Conservation (phyloP, 2,888 invertebrate species). For the Phasia obesa region DNA sequence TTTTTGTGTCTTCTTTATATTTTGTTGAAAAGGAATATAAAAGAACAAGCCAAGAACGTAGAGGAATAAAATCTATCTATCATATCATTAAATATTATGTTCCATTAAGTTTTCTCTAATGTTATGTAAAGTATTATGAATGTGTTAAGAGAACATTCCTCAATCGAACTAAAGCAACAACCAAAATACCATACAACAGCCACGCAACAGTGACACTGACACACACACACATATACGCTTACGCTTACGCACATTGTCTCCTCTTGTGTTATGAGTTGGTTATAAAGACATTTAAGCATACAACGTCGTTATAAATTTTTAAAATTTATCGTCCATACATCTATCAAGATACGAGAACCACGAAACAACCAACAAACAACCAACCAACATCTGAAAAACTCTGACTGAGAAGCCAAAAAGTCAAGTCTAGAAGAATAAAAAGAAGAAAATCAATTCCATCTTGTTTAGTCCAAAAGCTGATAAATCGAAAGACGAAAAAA, state of each 20-base stretch:
- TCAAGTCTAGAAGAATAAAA: constrained; percentile 57
- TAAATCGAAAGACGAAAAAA: constrained; percentile 41
- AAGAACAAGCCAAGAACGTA: constrained; percentile 16
- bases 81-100: constrained; percentile 69
- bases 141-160: constrained; percentile 70
- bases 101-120: constrained; percentile 67
- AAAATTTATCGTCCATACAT: constrained; percentile 70
- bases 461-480: constrained; percentile 61
- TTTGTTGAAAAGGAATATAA: constrained; percentile 44
- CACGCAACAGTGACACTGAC: constrained; percentile 33
- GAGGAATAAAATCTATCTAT: constrained; percentile 53
- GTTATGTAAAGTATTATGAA: constrained; percentile 68
- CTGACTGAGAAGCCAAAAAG: constrained; percentile 49
- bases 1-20: background rate
- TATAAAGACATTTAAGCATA: constrained; percentile 52
- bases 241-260: constrained; percentile 54
- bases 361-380: constrained; percentile 39
- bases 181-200: constrained; percentile 35
- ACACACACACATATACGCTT: background rate
- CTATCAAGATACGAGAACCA: constrained; percentile 62
- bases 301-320: constrained; percentile 54
- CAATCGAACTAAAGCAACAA: constrained; percentile 68
- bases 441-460: constrained; percentile 46
- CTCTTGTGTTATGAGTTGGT: constrained; percentile 38
- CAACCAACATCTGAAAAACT: constrained; percentile 31